Conservation (phyloP, 2,113 vertebrate species). For the Sander lucioperca region DNA sequence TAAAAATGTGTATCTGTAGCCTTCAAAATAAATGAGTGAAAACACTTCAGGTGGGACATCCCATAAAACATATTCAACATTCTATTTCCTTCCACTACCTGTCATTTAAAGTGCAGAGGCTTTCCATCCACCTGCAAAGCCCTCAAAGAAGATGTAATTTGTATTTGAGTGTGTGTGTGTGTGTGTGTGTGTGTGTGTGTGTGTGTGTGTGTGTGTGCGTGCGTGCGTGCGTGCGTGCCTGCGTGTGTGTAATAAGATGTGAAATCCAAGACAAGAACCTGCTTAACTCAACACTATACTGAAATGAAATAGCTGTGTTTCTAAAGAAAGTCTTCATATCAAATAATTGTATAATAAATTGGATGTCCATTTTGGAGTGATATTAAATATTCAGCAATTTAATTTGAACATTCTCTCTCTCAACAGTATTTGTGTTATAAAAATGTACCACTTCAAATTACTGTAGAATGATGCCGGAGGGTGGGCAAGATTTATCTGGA, state of each 20-base stretch:
- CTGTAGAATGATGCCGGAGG: conserved; percentile 63
- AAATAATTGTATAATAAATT: conserved; percentile 71
- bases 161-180: neutral
- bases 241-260: conserved; percentile 1
- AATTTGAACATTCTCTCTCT: conserved; percentile 49
- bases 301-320: conserved; percentile 49
- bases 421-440: conserved; percentile 9
- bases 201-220: too few relatives aligned
- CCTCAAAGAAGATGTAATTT: neutral
- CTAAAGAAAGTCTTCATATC: conserved; percentile 53
- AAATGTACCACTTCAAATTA: conserved; percentile 68
- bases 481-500: conserved; percentile 77
- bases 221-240: too few relatives aligned
- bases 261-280: conserved; percentile 23
- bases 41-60: neutral
- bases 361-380: conserved; percentile 42
- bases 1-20: neutral
- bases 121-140: conserved; percentile 5
- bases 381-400: conserved; percentile 66
- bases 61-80: neutral
- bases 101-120: conserved; percentile 3
- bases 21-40: conserved; percentile 4
- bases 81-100: neutral
- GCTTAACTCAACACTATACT: conserved; percentile 7
- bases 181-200: too few relatives aligned